Evolutionary conservation across 2,797 vertebrate genomes (phyloP).

Genomic region (Sus cebifrons): DNA sequence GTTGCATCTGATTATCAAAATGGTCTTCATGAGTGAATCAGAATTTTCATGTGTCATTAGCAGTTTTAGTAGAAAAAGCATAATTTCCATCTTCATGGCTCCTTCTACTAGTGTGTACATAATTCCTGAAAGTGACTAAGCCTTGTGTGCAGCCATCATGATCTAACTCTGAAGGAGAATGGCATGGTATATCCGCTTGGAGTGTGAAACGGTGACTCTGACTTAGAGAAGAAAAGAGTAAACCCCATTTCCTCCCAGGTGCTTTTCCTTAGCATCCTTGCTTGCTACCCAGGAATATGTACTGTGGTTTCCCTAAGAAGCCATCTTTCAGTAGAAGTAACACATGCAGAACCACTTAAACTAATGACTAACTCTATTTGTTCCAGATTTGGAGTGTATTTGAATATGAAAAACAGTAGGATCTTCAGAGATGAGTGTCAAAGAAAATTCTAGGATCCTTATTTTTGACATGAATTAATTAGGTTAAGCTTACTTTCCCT

Average conservation of each 20-base stretch:
- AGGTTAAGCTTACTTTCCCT: slow-evolving; percentile 47
- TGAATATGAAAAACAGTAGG: slow-evolving; percentile 52
- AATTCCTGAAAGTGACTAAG: not conserved
- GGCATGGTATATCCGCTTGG: not conserved
- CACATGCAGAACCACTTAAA: slow-evolving; percentile 32
- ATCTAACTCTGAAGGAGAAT: slow-evolving; percentile 12
- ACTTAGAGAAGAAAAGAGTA: slow-evolving; percentile 56
- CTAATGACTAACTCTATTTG: slow-evolving; percentile 50
- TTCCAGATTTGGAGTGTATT: slow-evolving; percentile 48
- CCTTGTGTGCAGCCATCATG: not conserved
- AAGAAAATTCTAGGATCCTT: slow-evolving; percentile 55
- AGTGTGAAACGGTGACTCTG: slow-evolving; percentile 45
- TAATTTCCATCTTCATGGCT: not conserved
- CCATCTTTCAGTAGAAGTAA: slow-evolving; percentile 59
- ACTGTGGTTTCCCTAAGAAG: slow-evolving; percentile 60
- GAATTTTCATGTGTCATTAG: not conserved
- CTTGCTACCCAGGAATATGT: slow-evolving; percentile 50
- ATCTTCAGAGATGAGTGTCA: slow-evolving; percentile 67
- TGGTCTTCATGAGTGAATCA: slow-evolving; percentile 12
- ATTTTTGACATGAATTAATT: slow-evolving; percentile 49
- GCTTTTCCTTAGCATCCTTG: slow-evolving; percentile 61
- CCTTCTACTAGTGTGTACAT: not conserved
- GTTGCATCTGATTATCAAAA: slow-evolving; percentile 34
- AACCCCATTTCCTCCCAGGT: slow-evolving; percentile 63
- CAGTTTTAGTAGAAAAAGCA: not conserved